Conservation (phyloP, 1,140 invertebrate genomes). For the Brachionus asplanchnoidis region DNA sequence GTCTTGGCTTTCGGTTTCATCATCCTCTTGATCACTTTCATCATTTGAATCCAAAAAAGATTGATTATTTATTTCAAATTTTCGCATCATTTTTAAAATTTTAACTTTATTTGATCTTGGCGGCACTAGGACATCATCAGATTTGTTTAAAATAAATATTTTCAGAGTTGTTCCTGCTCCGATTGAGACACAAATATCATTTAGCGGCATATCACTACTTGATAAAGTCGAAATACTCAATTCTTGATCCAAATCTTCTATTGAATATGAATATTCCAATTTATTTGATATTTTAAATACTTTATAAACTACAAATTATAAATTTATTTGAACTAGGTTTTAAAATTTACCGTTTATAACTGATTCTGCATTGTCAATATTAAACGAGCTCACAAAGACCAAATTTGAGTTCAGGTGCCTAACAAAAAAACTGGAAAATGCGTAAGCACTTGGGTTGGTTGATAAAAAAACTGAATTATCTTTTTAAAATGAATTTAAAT, state of each 20-base stretch:
- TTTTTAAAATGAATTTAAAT: background rate
- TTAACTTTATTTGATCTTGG: background rate
- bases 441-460: background rate
- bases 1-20: background rate
- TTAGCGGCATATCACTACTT: background rate
- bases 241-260: background rate
- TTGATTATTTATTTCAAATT: background rate
- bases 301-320: background rate
- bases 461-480: background rate
- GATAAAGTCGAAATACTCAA: background rate
- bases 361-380: constrained; percentile 15
- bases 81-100: background rate
- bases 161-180: background rate
- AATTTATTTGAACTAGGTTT: background rate
- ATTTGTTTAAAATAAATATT: background rate
- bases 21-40: background rate
- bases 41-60: background rate
- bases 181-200: background rate
- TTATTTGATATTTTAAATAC: background rate
- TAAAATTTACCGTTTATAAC: background rate
- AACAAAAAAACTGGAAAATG: constrained; percentile 6
- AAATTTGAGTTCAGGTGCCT: background rate
- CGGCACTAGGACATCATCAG: background rate
- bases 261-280: background rate
- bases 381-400: constrained; percentile 24